Base-by-base conservation (phyloP, 2,888 invertebrate genomes). In the Cephus pulcher region DNA sequence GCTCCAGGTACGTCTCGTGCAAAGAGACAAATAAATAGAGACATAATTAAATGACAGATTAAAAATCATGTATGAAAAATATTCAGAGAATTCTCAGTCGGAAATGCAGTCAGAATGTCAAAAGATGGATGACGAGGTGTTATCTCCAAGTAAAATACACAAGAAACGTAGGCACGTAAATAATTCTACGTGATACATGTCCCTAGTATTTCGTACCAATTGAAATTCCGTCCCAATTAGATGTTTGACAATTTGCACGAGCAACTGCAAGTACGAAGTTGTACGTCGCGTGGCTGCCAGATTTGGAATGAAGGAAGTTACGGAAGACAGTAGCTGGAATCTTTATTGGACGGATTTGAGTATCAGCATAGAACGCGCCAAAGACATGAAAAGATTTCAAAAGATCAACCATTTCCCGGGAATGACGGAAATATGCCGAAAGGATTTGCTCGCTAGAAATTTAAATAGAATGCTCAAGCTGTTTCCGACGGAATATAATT, bases 331-430 rank as follows among this genome's bases (percentile, higher is more conserved):
- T 79, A 94, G 95, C 76, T 98, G 98, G 98, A 97, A 97, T 90
- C 94, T 98, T 83, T 96, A 96, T 88, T 98, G 98, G 98, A 96
- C 97, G 0, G 98, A 98, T 90, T 94, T 96, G 87, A 96, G 96
- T 83, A 95, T 98, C 33, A 96, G 97, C 12, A 94, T 97, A 3
- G 97, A 98, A 87, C 92, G 96, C 76, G 97, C 96, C 74, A 97
- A 97, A 91, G 97, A 97, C 86, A 97, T 98, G 97, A 97, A 97
- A 91, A 93, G 97, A 81, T 98, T 96, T 91, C 96, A 98, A 92
- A 96, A 97, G 89, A 96, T 98, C 80, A 98, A 98, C 91, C 98
- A 98, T 92, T 98, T 98, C 90, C 98, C 98, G 1, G 97, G 97
- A 77, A 97, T 97, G 97, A 93, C 95, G 84, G 97, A 97, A 90